Evolutionary conservation across 2,888 invertebrate species (phyloP), one percentile per base, ranked within the genome.

Genomic region (Patella caerulea): DNA sequence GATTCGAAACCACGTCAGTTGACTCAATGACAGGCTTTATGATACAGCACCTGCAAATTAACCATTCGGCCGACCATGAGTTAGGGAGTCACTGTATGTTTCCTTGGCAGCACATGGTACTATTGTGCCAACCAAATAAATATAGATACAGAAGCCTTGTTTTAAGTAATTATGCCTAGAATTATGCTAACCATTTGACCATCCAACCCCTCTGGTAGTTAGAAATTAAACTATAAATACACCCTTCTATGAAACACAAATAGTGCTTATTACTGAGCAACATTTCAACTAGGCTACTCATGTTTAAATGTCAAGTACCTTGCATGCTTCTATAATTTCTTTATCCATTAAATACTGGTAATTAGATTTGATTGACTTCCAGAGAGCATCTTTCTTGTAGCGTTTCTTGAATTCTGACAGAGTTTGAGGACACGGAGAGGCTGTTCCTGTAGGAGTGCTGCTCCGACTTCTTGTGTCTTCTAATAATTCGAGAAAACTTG

Each of bases 341-440:
- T 96, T 96, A 92, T 97, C 97, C 97, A 98, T 97, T 90, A 98
- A 96, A 92, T 96, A 98, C 91, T 97, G 95, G 93, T 97, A 97
- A 92, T 96, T 96, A 78, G 96, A 95, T 92, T 96, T 95, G 88
- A 97, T 94, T 80, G 96, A 95, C 84, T 96, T 96, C 97, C 97
- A 97, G 86, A 97, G 95, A 91, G 97, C 97, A 82, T 92, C 90
- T 92, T 95, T 95, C 88, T 94, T 94, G 91, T 95, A 89, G 75
- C 84, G 83, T 79, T 86, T 86, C 55, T 86, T 85, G 81, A 88
- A 87, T 74, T 90, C 90, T 77, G 87, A 87, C 73, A 85, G 82
- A 19, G 86, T 84, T 45, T 81, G 79, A 9, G 85, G 84, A 9
- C 86, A 83, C 15, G 89, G 88, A 12, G 65, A 65, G 24, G 24